phyloP scores from a whole-genome alignment of 2,113 vertebrate species.

The Bagarius yarrelli region DNA sequence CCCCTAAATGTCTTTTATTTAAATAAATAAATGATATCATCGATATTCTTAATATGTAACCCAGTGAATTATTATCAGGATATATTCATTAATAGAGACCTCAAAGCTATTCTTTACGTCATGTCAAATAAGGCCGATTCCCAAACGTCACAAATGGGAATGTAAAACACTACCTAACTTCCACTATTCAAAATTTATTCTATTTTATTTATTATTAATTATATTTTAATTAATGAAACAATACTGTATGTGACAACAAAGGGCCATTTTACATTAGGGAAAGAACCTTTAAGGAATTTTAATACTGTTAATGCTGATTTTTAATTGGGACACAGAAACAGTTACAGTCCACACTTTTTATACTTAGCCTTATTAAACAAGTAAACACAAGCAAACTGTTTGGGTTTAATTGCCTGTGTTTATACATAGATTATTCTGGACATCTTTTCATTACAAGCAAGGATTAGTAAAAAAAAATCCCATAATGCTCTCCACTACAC shows the following conservation, averaged over 20 bases:
- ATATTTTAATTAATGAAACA: not conserved
- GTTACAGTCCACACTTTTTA: not conserved
- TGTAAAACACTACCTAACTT: too few relatives aligned
- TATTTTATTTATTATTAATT: not conserved
- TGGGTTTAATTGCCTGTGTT: not conserved
- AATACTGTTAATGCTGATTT: not conserved
- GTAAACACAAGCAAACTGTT: not conserved
- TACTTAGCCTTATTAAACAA: not conserved
- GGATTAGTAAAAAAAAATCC: not conserved
- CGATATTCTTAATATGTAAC: too few relatives aligned
- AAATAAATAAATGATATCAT: too few relatives aligned
- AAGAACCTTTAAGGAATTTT: not conserved
- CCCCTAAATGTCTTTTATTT: too few relatives aligned
- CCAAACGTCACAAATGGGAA: too few relatives aligned
- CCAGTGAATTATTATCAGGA: too few relatives aligned
- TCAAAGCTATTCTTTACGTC: too few relatives aligned
- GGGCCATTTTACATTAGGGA: not conserved
- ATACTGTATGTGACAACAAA: not conserved
- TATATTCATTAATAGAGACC: too few relatives aligned
- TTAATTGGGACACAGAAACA: not conserved
- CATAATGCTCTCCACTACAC: not conserved
- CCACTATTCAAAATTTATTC: too few relatives aligned
- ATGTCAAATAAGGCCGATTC: too few relatives aligned
- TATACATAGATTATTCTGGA: not conserved
- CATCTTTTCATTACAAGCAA: not conserved